A percentile compares a stretch with the other conserved stretches of the same genome.
Conservation (phyloP, 2,113 vertebrate genomes). For the Naja naja region DNA sequence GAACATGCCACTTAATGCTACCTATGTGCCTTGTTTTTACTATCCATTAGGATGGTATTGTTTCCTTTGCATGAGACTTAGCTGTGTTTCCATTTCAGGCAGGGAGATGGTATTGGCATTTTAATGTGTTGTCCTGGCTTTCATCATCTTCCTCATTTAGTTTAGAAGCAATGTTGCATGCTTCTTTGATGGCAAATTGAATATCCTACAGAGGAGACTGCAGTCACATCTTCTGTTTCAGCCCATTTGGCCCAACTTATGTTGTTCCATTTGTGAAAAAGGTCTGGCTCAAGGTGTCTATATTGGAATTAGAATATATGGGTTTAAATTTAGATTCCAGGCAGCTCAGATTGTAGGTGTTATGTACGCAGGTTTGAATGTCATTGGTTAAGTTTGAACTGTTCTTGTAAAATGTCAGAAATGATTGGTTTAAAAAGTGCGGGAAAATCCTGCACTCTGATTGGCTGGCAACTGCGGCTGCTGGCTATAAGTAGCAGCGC, state of each 20-base stretch:
- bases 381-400: no score
- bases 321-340: background rate
- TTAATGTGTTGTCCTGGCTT: slow-evolving; percentile 22
- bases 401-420: no score
- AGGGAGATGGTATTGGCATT: slow-evolving; percentile 4
- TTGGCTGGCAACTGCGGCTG: no score
- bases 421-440: no score
- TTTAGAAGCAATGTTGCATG: slow-evolving; percentile 9
- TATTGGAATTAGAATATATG: background rate
- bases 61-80: slow-evolving; percentile 6
- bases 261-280: background rate
- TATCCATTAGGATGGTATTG: background rate
- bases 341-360: background rate
- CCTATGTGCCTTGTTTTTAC: background rate
- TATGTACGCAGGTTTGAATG: no score
- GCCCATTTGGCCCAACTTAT: slow-evolving; percentile 13
- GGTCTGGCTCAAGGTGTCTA: background rate
- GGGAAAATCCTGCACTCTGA: no score
- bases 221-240: slow-evolving; percentile 4
- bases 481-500: no score
- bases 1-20: slow-evolving; percentile 7
- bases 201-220: background rate
- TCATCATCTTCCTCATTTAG: slow-evolving; percentile 23
- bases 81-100: slow-evolving; percentile 18
- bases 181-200: slow-evolving; percentile 26